Evolutionary conservation across 1,140 invertebrate species (phyloP).

Genomic region (Cydia strobilella): DNA sequence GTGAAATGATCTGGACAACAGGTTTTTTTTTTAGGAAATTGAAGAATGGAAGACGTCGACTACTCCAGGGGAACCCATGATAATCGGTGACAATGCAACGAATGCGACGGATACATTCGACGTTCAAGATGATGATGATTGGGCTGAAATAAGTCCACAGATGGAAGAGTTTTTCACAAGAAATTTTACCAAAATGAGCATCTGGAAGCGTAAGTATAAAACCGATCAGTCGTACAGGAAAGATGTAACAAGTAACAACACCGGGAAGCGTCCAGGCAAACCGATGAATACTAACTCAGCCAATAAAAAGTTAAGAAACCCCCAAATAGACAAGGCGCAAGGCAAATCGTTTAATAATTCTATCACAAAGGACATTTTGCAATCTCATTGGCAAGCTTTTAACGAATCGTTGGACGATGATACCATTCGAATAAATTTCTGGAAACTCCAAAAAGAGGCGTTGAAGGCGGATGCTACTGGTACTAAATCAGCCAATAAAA

Average conservation of each 20-base stretch:
- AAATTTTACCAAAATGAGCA: neutral
- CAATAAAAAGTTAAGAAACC: too few relatives aligned
- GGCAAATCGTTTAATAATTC: too few relatives aligned
- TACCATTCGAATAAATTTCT: neutral
- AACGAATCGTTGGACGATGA: neutral
- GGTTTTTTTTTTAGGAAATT: neutral
- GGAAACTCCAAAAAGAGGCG: neutral
- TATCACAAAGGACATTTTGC: neutral
- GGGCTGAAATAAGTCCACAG: neutral
- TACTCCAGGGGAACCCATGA: neutral
- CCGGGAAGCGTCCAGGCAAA: too few relatives aligned
- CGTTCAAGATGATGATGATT: conserved; percentile 9
- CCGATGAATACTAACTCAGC: too few relatives aligned
- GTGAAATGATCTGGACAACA: too few relatives aligned
- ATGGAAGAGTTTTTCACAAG: neutral
- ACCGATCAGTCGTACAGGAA: neutral
- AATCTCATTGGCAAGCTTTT: neutral
- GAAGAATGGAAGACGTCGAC: neutral
- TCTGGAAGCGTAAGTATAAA: neutral
- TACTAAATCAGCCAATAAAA: neutral
- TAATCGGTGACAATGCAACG: neutral
- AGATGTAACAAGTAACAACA: neutral
- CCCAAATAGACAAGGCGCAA: too few relatives aligned
- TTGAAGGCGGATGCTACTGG: neutral
- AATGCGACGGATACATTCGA: neutral